Evolutionary conservation across 2,113 vertebrate species (phyloP).

Genomic region (Tenebrosternarchus preto): DNA sequence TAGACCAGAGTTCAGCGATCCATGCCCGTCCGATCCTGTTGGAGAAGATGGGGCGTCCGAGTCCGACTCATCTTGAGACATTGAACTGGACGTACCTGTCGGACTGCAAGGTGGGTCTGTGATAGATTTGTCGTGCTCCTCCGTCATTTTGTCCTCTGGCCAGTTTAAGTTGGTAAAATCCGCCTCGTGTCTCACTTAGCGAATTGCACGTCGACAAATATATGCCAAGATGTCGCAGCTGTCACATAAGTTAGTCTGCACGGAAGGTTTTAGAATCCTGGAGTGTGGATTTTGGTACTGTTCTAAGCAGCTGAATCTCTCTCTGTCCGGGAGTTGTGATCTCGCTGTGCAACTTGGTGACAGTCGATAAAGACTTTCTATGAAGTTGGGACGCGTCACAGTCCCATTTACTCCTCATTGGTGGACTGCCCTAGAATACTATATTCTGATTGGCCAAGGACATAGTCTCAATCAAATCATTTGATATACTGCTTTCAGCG

Average conservation of each 20-base stretch:
- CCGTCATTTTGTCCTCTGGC: slow-evolving; percentile 77
- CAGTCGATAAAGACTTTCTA: slow-evolving; percentile 66
- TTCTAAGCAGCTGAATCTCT: slow-evolving; percentile 46
- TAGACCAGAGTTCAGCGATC: no score
- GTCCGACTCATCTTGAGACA: slow-evolving; percentile 85
- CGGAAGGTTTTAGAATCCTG: slow-evolving; percentile 50
- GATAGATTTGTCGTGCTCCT: slow-evolving; percentile 81
- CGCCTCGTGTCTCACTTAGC: not conserved
- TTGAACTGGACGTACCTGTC: slow-evolving; percentile 82
- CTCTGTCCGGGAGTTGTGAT: slow-evolving; percentile 47
- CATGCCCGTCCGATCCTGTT: slow-evolving; percentile 62
- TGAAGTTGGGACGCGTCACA: slow-evolving; percentile 66
- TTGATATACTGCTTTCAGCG: not conserved
- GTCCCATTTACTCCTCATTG: slow-evolving; percentile 62
- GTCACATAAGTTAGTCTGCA: not conserved
- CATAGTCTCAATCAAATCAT: slow-evolving; percentile 32
- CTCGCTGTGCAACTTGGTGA: slow-evolving; percentile 57
- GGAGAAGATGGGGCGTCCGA: slow-evolving; percentile 88
- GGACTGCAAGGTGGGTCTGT: slow-evolving; percentile 86
- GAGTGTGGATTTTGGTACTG: slow-evolving; percentile 50
- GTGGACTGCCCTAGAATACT: not conserved
- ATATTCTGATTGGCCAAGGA: slow-evolving; percentile 25
- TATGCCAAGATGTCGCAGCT: not conserved
- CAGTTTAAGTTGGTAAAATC: not conserved
- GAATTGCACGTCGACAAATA: no score